Evolutionary conservation across 2,113 vertebrate genomes (phyloP), one percentile per base, ranked within the genome.

Genomic region (Vombatus ursinus): DNA sequence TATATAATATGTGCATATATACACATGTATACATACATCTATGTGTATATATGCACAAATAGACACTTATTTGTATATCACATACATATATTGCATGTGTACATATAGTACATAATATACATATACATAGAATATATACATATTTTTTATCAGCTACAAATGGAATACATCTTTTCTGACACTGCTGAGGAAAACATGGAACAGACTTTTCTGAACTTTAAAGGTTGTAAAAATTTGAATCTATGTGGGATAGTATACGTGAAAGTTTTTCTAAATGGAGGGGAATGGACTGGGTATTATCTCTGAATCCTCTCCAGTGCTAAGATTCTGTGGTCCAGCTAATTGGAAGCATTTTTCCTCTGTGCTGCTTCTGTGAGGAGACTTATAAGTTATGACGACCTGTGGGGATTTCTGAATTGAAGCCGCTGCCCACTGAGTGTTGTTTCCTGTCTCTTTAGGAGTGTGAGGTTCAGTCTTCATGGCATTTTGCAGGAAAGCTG

Each of bases 401-500:
- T 84, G 25, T 68, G 48, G 91, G 93, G 95, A 57, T 68, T 92
- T 93, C 28, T 94, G 90, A 95, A 96, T 92, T 93, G 94, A 37
- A 93, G 93, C 0, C 1, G 91, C 77, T 97, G 37, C 50, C 52
- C n/a, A 49, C 49, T 91, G 50, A 44, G 95, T 44, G 22, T 0
- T 91, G 25, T 93, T 97, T 96, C 22, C 48, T 57, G 89, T n/a
- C 91, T 96, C 31, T 97, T 94, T 91, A 61, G 92, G 95, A 94
- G 54, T 47, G 61, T 90, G 54, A 97, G 47, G 84, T 91, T 93
- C 52, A 91, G 22, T 57, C 94, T 97, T 96, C 96, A 94, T 94
- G 95, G 95, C 3, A 90, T 57, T 94, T 98, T 96, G 91, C 77
- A 97, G 97, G 95, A 95, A 95, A 93, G 92, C 50, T 95, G 93